Evolutionary conservation across 2,113 vertebrate genomes (phyloP).

Genomic region (Phalacrocorax brasilianus): DNA sequence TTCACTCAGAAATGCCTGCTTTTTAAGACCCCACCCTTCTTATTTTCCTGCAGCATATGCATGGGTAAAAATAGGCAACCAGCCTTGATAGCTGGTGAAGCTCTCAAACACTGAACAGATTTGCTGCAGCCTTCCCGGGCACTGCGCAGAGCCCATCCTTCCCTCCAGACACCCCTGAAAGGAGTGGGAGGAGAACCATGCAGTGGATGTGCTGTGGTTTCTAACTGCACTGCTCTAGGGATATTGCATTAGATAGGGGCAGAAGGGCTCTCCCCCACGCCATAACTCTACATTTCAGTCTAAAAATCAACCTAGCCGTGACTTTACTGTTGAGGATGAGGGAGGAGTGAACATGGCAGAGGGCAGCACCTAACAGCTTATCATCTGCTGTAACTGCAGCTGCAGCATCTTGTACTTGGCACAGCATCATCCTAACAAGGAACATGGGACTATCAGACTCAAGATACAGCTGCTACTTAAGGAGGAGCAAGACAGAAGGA

Average conservation of each 20-base stretch:
- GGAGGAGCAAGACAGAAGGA: neutral
- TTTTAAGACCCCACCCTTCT: neutral
- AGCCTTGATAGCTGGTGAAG: neutral
- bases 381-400: neutral
- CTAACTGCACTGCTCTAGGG: neutral
- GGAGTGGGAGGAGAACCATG: neutral
- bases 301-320: neutral
- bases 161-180: neutral
- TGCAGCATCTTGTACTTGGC: neutral
- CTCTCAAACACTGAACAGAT: neutral
- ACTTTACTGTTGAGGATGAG: neutral
- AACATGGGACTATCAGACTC: neutral
- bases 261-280: rapidly evolving
- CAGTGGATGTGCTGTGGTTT: neutral
- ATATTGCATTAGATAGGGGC: neutral
- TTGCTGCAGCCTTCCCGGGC: neutral
- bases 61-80: neutral
- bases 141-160: neutral
- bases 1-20: neutral
- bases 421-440: neutral
- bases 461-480: neutral
- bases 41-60: neutral
- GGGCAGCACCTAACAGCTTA: neutral
- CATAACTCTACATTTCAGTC: neutral
- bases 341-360: neutral